Evolutionary conservation across 1,140 invertebrate genomes (phyloP).

Genomic region (Luehdorfia chinensis): DNA sequence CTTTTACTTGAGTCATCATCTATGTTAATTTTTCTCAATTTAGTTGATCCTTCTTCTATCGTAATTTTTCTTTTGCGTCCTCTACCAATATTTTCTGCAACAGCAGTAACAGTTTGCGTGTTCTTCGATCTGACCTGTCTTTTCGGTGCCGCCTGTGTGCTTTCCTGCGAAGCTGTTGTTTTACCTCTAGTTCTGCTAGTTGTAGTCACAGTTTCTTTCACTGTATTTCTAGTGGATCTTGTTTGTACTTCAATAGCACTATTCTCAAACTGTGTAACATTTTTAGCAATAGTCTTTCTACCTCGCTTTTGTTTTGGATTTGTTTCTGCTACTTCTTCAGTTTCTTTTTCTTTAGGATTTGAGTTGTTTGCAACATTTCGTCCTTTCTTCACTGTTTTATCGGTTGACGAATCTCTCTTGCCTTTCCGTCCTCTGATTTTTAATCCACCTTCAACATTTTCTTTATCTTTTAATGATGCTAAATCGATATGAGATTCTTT

Average conservation of each 20-base stretch:
- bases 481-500: too few relatives aligned
- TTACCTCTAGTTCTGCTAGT: not conserved
- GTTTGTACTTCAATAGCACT: not conserved
- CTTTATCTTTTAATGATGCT: too few relatives aligned
- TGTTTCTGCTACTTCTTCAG: not conserved
- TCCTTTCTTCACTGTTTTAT: not conserved
- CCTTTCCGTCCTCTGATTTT: constrained; percentile 12
- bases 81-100: not conserved
- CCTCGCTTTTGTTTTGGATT: constrained; percentile 18
- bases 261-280: not conserved
- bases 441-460: not conserved
- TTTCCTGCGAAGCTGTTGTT: too few relatives aligned
- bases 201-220: not conserved
- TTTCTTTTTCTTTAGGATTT: not conserved
- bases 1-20: not conserved
- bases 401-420: not conserved
- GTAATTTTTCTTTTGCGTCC: not conserved
- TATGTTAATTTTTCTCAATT: not conserved
- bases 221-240: not conserved
- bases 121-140: too few relatives aligned
- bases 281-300: constrained; percentile 19
- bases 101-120: not conserved
- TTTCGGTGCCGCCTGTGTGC: too few relatives aligned
- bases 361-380: not conserved
- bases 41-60: not conserved